Conservation (phyloP, 2,888 invertebrate genomes). For the Dioctria rufipes region DNA sequence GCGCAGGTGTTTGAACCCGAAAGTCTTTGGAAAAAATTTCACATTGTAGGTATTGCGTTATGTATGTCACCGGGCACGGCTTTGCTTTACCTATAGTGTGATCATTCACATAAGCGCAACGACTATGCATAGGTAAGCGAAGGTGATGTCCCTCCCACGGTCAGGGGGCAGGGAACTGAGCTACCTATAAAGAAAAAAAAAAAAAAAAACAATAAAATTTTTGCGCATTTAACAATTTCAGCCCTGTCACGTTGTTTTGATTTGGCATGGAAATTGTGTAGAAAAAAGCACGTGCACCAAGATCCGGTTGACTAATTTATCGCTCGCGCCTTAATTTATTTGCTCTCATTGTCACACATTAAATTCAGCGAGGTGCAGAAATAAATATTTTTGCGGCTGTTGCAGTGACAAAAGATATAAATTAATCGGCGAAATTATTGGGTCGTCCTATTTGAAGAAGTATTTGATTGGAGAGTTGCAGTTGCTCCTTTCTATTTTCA, state of each 20-base stretch:
- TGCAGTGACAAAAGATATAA: no score
- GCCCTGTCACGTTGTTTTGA: conserved; percentile 44
- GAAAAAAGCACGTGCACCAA: conserved; percentile 32
- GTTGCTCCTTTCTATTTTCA: no score
- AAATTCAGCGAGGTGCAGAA: conserved; percentile 1
- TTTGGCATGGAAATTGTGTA: conserved; percentile 29
- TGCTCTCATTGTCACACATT: conserved; percentile 1
- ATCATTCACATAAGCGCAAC: neutral
- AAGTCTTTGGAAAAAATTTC: conserved; percentile 52
- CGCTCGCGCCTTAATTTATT: neutral
- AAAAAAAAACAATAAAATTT: conserved; percentile 9
- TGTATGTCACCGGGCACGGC: conserved; percentile 36
- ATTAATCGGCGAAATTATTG: no score
- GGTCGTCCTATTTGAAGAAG: no score
- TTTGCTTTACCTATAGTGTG: neutral
- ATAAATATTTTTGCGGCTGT: no score
- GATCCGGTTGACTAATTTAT: conserved; percentile 42
- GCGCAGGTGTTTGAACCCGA: conserved; percentile 52
- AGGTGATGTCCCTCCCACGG: neutral
- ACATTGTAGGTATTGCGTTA: conserved; percentile 46
- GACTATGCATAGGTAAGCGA: conserved; percentile 24
- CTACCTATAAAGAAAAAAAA: no score
- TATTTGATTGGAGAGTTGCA: no score
- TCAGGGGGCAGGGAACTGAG: neutral
- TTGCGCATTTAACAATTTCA: conserved; percentile 40